Evolutionary conservation across 2,888 invertebrate genomes (phyloP), one percentile per base, ranked within the genome.

Genomic region (Drosophila birchii): DNA sequence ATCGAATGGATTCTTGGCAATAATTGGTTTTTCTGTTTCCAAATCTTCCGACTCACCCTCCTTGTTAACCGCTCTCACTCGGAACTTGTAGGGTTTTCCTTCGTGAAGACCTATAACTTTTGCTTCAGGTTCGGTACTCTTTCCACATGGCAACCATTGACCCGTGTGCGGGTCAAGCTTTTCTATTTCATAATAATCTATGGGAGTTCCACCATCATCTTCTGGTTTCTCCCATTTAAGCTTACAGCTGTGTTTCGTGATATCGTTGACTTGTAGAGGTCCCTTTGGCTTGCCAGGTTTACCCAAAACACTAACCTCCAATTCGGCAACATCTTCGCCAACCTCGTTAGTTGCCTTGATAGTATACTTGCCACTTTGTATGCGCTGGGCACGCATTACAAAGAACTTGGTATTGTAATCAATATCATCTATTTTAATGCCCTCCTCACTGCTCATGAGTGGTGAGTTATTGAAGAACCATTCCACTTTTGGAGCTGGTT

Each of bases 1-100:
- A 92, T 98, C 98, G 93, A 97, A 99, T 76, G 99, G 99, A 96
- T 99, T 99, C 93, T 99, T 99, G 66, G 99, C 99, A 86, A 98
- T 95, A 78, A 98, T 98, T 12, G 98, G 95, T 89, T 97, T 96
- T 76, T 98, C 98, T 0, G 98, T 96, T 92, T 98, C 98, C 64
- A 99, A 93, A 70, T 98, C 98, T 92, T 99, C 99, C 0, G 99
- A 98, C 92, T 98, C 98, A 18, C 99, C 99, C 93, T 99, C 98
- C 91, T 98, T 97, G 93, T 99, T 99, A 59, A 99, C 98, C 23
- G 99, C 99, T 89, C 97, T 96, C 0, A 99, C 99, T 54, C 99
- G 95, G 95, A 99, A 99, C 94, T 99, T 98, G 93, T 99, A 99
- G 0, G 98, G 97, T 92, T 99, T 99, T 86, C 98, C 98, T 91